Conservation (phyloP, 2,113 vertebrate species). For the Paradoxurus hermaphroditus region DNA sequence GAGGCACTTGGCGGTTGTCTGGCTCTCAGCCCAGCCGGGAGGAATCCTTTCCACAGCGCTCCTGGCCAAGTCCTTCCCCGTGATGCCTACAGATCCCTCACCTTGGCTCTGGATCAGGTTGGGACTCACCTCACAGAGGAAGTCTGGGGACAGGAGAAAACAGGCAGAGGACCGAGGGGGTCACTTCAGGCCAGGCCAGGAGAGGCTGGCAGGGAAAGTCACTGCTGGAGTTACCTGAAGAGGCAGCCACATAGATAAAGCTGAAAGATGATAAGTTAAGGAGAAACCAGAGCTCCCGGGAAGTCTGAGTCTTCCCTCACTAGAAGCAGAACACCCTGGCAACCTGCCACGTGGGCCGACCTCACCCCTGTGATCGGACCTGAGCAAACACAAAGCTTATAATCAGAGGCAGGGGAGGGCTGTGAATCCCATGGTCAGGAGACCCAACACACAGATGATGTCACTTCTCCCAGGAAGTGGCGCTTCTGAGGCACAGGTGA, state of each 20-base stretch:
- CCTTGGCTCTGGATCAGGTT: slow-evolving; percentile 19
- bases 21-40: not conserved
- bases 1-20: not conserved
- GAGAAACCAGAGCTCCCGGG: slow-evolving; percentile 66
- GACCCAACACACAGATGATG: accelerated
- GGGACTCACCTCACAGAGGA: slow-evolving; percentile 32
- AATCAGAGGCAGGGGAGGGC: not conserved
- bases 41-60: not conserved
- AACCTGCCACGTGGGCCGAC: not conserved
- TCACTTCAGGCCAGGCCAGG: slow-evolving; percentile 66
- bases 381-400: not conserved
- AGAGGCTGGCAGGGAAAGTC: slow-evolving; percentile 37
- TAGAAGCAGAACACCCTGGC: slow-evolving; percentile 55
- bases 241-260: slow-evolving; percentile 66
- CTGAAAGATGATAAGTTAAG: slow-evolving; percentile 67
- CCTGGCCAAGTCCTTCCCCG: not conserved
- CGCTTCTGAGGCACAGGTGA: not conserved
- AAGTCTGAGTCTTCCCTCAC: slow-evolving; percentile 41
- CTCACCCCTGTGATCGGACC: not conserved
- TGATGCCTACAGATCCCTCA: not conserved
- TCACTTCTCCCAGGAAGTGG: not conserved
- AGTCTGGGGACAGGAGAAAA: not conserved
- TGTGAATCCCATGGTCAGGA: not conserved
- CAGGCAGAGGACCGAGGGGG: not conserved
- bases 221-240: slow-evolving; percentile 71